Evolutionary conservation across 2,888 invertebrate species (phyloP).

Genomic region (Athetis lepigone): DNA sequence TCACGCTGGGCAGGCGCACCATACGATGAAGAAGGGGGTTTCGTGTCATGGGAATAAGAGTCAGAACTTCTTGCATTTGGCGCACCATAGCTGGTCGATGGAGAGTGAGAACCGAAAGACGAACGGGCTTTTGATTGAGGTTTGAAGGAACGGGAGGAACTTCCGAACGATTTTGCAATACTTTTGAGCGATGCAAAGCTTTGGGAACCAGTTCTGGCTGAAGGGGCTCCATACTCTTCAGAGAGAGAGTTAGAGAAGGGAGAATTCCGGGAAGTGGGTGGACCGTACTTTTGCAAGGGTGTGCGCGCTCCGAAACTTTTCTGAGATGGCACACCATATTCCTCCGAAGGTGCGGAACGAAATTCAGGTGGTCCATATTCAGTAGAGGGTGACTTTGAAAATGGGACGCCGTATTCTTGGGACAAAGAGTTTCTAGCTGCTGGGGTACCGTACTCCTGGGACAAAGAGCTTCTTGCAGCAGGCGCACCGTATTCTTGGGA

Average conservation of each 20-base stretch:
- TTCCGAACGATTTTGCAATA: slow-evolving; percentile 65
- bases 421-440: slow-evolving; percentile 27
- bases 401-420: slow-evolving; percentile 51
- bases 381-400: slow-evolving; percentile 64
- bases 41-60: slow-evolving; percentile 43
- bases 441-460: slow-evolving; percentile 57
- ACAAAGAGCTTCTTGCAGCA: slow-evolving; percentile 36
- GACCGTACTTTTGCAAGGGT: slow-evolving; percentile 70
- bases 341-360: slow-evolving; percentile 70
- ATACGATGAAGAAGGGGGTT: slow-evolving; percentile 58
- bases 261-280: slow-evolving; percentile 65
- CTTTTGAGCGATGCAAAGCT: slow-evolving; percentile 74
- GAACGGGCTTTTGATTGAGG: slow-evolving; percentile 24
- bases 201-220: slow-evolving; percentile 66
- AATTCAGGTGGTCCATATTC: slow-evolving; percentile 71
- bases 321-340: slow-evolving; percentile 72
- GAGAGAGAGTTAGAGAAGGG: slow-evolving; percentile 64
- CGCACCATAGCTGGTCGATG: slow-evolving; percentile 44
- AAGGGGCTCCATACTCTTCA: slow-evolving; percentile 74
- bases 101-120: slow-evolving; percentile 68
- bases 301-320: slow-evolving; percentile 64
- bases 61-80: slow-evolving; percentile 53
- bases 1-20: slow-evolving; percentile 73
- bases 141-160: slow-evolving; percentile 49
- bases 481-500: slow-evolving; percentile 54